Base-by-base conservation (phyloP, 2,113 vertebrate genomes). In the Pseudolaguvia tuberculata region DNA sequence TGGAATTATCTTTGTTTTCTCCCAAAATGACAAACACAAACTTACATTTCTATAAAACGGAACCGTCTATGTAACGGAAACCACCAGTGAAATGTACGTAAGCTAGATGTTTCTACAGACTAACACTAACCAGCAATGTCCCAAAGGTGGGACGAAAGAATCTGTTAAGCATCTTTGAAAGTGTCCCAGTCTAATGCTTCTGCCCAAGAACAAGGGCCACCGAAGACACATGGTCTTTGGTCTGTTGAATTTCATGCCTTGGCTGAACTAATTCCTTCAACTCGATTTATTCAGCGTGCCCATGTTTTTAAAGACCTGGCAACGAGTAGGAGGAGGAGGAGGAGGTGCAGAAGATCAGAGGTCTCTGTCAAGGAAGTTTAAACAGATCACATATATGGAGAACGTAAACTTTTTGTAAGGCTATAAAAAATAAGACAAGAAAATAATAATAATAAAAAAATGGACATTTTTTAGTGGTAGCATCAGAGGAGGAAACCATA, bases 21-120 rank as follows among this genome's bases (percentile, higher is more conserved):
- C 31, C 31, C 3, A 35, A 1, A 42, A 14, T 2, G 5, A 23
- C n/a, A 10, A 11, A 31, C 31, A 45, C 42, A 48, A 21, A 50
- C 63, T 35, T 45, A 2, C 6, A 7, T 63, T 45, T 21, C 35
- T 63, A 45, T 20, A 39, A 31, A 59, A 63, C 25, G 58, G 31
- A 50, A 8, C 31, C 25, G n/a, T n/a, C n/a, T n/a, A n/a, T n/a
- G n/a, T n/a, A n/a, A n/a, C n/a, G n/a, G n/a, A n/a, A n/a, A n/a
- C 70, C 77, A 65, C 77, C 78, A 72, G 65, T 69, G 75, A 75
- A 78, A 80, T 52, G 66, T 76, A 78, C 86, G 85, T 87, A 86
- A 84, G 84, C 81, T 76, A 72, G 72, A 76, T 85, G 81, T 88
- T 88, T 88, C 84, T 83, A 82, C 53, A 72, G 79, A 81, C 72